Evolutionary conservation across 2,888 invertebrate species (phyloP).

Genomic region (Reticulitermes lucifugus): DNA sequence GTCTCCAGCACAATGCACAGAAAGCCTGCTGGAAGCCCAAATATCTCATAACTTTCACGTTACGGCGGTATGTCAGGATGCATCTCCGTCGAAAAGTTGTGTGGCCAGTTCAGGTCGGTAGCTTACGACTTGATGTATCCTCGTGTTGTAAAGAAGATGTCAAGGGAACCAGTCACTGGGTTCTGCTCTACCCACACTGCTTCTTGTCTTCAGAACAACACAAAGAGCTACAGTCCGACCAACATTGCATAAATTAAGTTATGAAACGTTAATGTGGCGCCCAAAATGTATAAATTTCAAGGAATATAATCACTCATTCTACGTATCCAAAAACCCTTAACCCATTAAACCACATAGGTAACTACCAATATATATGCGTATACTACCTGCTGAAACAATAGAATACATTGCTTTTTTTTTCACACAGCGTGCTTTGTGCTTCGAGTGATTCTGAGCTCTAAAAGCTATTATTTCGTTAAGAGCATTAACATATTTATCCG

Average conservation of each 20-base stretch:
- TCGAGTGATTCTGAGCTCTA: no score
- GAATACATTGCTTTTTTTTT: no score
- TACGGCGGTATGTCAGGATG: neutral
- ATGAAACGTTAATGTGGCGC: no score
- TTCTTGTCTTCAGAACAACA: slow-evolving; percentile 12
- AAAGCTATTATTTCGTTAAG: no score
- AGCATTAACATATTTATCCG: no score
- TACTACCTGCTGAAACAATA: no score
- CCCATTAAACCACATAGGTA: no score
- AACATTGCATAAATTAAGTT: neutral
- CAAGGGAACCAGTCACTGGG: neutral
- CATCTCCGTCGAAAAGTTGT: neutral
- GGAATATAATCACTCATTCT: no score
- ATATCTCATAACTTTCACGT: neutral
- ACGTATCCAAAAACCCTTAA: no score
- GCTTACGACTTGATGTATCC: slow-evolving; percentile 2
- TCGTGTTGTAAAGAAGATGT: slow-evolving; percentile 32
- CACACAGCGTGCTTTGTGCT: no score
- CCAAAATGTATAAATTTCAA: no score
- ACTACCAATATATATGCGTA: no score
- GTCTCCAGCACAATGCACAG: neutral
- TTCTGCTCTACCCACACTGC: neutral
- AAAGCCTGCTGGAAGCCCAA: neutral
- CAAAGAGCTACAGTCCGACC: neutral
- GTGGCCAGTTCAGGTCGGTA: slow-evolving; percentile 13